Base-by-base conservation (phyloP, 37 sponge, comb jelly and placozoan species). In the Geodia barretti region DNA sequence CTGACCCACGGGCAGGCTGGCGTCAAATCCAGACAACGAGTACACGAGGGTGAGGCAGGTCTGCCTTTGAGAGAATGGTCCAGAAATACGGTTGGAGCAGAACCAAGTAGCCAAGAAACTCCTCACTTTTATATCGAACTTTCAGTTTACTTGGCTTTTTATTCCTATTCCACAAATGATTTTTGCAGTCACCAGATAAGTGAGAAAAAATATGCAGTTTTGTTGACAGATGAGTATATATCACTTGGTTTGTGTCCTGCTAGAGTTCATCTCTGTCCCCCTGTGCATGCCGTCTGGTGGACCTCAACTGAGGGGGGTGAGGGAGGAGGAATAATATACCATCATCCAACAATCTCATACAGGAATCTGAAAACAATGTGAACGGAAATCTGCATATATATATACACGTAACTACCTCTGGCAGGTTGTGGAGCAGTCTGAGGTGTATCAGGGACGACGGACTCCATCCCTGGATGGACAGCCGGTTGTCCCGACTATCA, bases 81-180 rank as follows among this genome's bases (percentile, higher is more conserved):
- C 47, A 35, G 26, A 81, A 88, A 43, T 93, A 93, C 65, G 93
- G 93, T 30, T 93, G 93, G 93, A 89, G 81, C 70, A 84, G 72
- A 74, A 84, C 63, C 42, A 24, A 26, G 14, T 24, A 1, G 60
- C 31, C 33, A 2, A 41, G 43, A 41, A 4, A 28, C 30, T 3
- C 1, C 68, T 31, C 68, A 29, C 68, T 5, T 20, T 32, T 28
- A 21, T 30, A 68, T 29, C 5, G 31, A 30, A 2, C 34, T 1
- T 5, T 31, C 68, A 1, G 1, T 33, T 4, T 28, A 32, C 33
- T 68, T 64, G 5, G 65, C n/a, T 5, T 29, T 64, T 4, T 19
- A 7, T 64, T 64, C 29, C 5, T 64, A 64, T 26, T 64, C 7
- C n/a, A n/a, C n/a, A n/a, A n/a, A n/a, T n/a, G n/a, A n/a, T n/a